A percentile compares a stretch with the other conserved stretches of the same genome.
These are phyloP conservation scores for Orthosia incerta DNA, from an alignment of 2,888 invertebrate genomes.

Conservation along the genomic window DNA sequence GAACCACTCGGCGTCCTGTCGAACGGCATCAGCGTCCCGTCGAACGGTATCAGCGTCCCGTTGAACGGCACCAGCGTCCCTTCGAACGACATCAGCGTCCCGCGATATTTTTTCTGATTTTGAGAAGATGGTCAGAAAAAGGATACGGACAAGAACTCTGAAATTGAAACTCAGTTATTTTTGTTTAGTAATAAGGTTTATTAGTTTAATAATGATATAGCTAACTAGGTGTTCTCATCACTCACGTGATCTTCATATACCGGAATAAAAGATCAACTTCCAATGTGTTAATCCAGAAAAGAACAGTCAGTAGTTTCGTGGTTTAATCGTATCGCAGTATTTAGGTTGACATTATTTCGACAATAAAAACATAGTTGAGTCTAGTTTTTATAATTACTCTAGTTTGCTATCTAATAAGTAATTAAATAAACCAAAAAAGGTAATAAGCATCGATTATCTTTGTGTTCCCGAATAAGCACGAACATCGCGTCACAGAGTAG, in stretches of 20 bases:
- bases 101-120: slow-evolving; percentile 5
- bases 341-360: not conserved
- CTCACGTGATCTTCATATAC: not conserved
- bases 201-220: not conserved
- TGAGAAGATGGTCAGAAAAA: slow-evolving; percentile 8
- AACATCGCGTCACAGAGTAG: not conserved
- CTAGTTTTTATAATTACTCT: not conserved
- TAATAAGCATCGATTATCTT: not conserved
- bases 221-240: not conserved
- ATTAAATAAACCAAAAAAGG: too few species aligned
- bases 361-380: too few species aligned
- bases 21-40: not conserved
- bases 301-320: too few species aligned
- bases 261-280: not conserved
- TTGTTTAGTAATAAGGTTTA: not conserved
- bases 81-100: not conserved
- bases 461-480: not conserved
- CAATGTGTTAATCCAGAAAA: not conserved
- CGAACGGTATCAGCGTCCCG: not conserved
- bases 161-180: not conserved
- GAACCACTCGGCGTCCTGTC: not conserved
- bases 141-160: not conserved
- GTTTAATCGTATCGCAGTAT: not conserved
- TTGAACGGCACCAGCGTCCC: not conserved
- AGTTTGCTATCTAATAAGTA: not conserved